These are phyloP conservation scores for Lindbergichthys nudifrons DNA, from an alignment of 2,797 vertebrate genomes.

Conservation along the genomic window DNA sequence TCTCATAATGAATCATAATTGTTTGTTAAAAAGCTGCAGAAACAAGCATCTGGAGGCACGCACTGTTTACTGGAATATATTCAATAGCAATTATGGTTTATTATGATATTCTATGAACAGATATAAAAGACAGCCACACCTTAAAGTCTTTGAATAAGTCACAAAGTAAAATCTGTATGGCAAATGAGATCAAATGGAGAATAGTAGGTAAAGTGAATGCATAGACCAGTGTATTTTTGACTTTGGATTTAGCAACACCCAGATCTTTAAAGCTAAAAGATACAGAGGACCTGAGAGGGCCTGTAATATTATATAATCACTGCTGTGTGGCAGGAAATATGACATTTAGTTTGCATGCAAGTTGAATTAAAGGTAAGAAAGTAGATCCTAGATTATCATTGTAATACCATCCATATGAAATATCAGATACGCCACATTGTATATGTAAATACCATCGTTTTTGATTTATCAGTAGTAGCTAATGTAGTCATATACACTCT, in stretches of 20 bases:
- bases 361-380: background rate
- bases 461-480: background rate
- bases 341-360: background rate
- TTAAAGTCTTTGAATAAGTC: background rate
- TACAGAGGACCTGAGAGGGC: background rate
- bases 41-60: background rate
- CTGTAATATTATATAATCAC: too few species aligned
- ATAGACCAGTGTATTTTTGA: background rate
- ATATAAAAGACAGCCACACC: background rate
- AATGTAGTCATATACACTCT: background rate
- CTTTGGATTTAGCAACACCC: background rate
- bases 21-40: background rate
- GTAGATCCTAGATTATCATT: background rate
- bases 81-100: background rate
- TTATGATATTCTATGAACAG: background rate
- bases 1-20: background rate
- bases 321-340: background rate
- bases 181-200: background rate
- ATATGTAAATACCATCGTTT: background rate
- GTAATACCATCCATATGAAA: background rate
- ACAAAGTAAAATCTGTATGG: background rate
- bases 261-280: background rate
- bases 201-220: background rate
- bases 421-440: background rate
- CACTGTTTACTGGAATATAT: background rate